phyloP scores from a whole-genome alignment of 2,888 invertebrate genomes.

The Yponomeuta cagnagella region DNA sequence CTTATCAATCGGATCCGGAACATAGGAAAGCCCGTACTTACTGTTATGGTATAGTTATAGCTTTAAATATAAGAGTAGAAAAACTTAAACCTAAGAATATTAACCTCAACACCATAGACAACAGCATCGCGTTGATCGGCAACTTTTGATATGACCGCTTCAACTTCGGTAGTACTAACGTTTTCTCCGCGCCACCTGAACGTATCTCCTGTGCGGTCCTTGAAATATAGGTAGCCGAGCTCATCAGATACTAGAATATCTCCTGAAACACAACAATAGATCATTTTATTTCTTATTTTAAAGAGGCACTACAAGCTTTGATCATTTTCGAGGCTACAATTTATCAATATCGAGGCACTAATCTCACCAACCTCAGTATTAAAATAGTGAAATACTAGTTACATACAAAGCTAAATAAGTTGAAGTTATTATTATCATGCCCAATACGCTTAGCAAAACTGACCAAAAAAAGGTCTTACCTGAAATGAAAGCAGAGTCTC shows the following conservation, averaged over 20 bases:
- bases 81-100: conserved; percentile 7
- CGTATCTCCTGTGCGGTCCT: conserved; percentile 97
- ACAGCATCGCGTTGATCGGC: conserved; percentile 91
- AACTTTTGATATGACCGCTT: conserved; percentile 91
- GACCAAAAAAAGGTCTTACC: conserved; percentile 57
- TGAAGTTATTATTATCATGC: no score
- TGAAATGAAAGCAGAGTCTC: conserved; percentile 97
- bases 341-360: no score
- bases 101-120: conserved; percentile 95
- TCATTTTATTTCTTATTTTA: neutral
- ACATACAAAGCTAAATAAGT: no score
- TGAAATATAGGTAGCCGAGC: conserved; percentile 94
- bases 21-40: no score
- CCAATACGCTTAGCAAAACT: no score
- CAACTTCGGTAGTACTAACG: conserved; percentile 98
- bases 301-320: neutral
- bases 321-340: no score
- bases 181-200: conserved; percentile 99
- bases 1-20: neutral
- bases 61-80: no score
- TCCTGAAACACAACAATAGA: conserved; percentile 56
- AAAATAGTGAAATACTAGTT: no score
- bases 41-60: no score
- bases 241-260: conserved; percentile 95
- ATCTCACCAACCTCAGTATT: no score